Evolutionary conservation across 1,140 invertebrate species (phyloP).

Genomic region (Prorops nasuta): DNA sequence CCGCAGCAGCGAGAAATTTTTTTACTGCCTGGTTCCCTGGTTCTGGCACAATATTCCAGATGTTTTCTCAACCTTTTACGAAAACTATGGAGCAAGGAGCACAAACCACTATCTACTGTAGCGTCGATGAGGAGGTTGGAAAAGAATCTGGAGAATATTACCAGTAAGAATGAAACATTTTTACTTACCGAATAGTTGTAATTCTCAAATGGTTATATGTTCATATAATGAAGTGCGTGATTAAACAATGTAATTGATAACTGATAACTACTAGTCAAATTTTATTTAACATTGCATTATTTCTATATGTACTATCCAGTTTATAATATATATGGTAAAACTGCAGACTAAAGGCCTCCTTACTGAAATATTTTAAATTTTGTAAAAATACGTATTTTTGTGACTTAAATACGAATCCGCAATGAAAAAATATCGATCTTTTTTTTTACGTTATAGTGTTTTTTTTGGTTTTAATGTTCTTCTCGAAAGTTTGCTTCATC

Average conservation of each 20-base stretch:
- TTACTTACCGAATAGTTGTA: neutral
- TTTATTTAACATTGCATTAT: neutral
- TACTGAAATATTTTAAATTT: too few species aligned
- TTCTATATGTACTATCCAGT: too few species aligned
- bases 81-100: neutral
- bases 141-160: neutral
- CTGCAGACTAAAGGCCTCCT: too few species aligned
- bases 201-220: slow-evolving; percentile 6
- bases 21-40: slow-evolving; percentile 6
- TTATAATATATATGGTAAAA: too few species aligned
- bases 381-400: too few species aligned
- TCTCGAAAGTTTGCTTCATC: too few species aligned
- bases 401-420: too few species aligned
- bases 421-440: too few species aligned
- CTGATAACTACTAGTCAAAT: neutral
- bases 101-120: neutral
- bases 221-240: neutral
- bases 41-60: neutral
- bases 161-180: neutral
- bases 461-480: too few species aligned
- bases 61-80: neutral
- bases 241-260: neutral
- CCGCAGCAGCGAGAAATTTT: neutral
- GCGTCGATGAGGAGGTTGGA: neutral
- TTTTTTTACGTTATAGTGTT: too few species aligned